Conservation (phyloP, 1,140 invertebrate genomes). For the Muscidifurax raptorellus region DNA sequence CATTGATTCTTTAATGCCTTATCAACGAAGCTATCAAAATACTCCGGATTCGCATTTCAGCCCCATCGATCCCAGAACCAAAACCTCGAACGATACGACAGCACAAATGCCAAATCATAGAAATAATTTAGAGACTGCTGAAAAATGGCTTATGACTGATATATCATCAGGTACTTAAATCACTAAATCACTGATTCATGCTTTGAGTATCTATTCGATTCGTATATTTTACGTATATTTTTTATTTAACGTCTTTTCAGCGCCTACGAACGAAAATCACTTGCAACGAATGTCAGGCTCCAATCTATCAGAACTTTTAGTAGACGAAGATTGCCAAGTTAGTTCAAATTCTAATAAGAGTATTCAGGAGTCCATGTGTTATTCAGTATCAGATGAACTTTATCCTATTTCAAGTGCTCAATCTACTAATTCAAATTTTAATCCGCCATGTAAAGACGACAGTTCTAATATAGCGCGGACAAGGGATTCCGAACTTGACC, state of each 20-base stretch:
- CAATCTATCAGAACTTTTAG: background rate
- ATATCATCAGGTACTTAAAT: conserved; percentile 25
- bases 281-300: conserved; percentile 18
- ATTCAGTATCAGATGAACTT: background rate
- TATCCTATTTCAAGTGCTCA: background rate
- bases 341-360: conserved; percentile 21
- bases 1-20: conserved; percentile 67
- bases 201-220: background rate
- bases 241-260: background rate
- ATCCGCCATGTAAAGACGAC: background rate
- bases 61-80: background rate
- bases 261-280: background rate
- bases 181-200: background rate
- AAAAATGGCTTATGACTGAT: conserved; percentile 44
- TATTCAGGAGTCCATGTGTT: conserved; percentile 41
- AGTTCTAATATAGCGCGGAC: background rate
- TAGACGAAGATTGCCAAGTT: conserved; percentile 7
- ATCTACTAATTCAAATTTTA: background rate
- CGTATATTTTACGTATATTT: background rate
- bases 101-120: conserved; percentile 11
- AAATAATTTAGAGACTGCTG: conserved; percentile 1
- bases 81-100: background rate
- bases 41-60: conserved; percentile 64
- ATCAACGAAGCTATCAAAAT: conserved; percentile 69
- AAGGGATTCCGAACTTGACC: background rate